Evolutionary conservation across 2,797 vertebrate species (phyloP).

Genomic region (Moxostoma hubbsi): DNA sequence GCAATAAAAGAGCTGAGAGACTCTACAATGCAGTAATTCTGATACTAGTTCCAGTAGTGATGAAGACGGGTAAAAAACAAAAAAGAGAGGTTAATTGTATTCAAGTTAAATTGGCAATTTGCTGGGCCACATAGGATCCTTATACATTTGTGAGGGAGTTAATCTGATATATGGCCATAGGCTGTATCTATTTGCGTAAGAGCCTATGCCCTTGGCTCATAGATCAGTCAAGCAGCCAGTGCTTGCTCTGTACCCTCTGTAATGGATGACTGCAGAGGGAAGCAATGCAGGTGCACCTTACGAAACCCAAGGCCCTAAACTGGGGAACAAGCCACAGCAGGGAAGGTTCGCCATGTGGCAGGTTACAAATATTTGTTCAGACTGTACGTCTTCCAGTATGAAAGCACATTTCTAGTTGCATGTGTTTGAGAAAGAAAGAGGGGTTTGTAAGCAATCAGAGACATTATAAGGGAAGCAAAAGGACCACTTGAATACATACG

Average conservation of each 20-base stretch:
- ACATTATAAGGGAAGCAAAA: no score
- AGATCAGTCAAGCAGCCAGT: constrained; percentile 46
- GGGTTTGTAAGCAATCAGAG: no score
- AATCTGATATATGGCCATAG: constrained; percentile 46
- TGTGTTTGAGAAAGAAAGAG: neutral
- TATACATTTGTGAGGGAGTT: constrained; percentile 31
- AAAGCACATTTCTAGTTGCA: constrained; percentile 6
- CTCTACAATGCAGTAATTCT: neutral
- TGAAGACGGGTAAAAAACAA: constrained; percentile 18
- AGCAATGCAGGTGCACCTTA: constrained; percentile 50
- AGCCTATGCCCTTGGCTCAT: constrained; percentile 39
- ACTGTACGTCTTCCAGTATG: constrained; percentile 9
- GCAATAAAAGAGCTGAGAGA: constrained; percentile 4
- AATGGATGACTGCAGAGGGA: constrained; percentile 48
- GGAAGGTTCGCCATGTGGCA: neutral
- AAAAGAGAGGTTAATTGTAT: constrained; percentile 24
- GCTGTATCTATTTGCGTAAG: constrained; percentile 49
- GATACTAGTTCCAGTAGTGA: no score
- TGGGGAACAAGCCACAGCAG: constrained; percentile 20
- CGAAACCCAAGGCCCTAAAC: constrained; percentile 31
- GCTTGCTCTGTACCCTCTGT: constrained; percentile 47
- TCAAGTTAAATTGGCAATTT: constrained; percentile 28
- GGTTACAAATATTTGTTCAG: constrained; percentile 23
- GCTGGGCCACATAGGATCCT: neutral
- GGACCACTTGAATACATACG: no score